Base-by-base conservation (phyloP, 2,888 invertebrate species). In the Eupeodes luniger region DNA sequence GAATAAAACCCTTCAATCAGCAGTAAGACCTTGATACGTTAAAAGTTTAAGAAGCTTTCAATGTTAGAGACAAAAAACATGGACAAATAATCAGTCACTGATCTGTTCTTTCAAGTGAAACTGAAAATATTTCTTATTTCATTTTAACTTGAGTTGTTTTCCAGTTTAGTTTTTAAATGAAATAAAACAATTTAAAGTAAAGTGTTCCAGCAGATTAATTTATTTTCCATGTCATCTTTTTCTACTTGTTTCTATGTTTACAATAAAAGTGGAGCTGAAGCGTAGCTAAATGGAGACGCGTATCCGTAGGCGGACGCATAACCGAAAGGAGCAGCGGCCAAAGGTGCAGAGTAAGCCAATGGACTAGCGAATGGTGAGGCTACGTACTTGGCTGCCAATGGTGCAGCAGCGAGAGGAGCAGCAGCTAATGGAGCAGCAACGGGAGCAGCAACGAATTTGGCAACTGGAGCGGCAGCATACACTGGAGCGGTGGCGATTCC, bases 401-500 rank as follows among this genome's bases (percentile, higher is more conserved):
- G 78, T 49, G 79, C n/a, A 40, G 78, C 75, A 44, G 80, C 59
- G 2, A 81, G 44, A 11, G 57, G 44, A 16, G 70, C 82, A n/a
- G 94, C 94, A 34, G 94, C 92, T 40, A 40, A 92, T 1, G 95
- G 94, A 53, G 74, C 72, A 49, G 62, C 74, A 49, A 61, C 34
- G 1, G 59, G 67, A 7, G 67, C 34, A 1, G 67, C 69, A 40
- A 53, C 53, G 11, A 53, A 69, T 40, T 53, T 69, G 47, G 59
- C 59, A 34, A 59, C 67, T 67, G 61, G 69, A 36, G 66, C 96
- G 95, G 70, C 64, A 90, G 95, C 94, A 0, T 96, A 95, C 0
- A 96, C 95, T 6, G 84, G 78, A 16, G 84, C 69, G 40, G 86
- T 51, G 34, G 81, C 81, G 6, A 87, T 57, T 47, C 86, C 85